phyloP scores from a whole-genome alignment of 2,797 vertebrate genomes.

The Arnoldichthys spilopterus region DNA sequence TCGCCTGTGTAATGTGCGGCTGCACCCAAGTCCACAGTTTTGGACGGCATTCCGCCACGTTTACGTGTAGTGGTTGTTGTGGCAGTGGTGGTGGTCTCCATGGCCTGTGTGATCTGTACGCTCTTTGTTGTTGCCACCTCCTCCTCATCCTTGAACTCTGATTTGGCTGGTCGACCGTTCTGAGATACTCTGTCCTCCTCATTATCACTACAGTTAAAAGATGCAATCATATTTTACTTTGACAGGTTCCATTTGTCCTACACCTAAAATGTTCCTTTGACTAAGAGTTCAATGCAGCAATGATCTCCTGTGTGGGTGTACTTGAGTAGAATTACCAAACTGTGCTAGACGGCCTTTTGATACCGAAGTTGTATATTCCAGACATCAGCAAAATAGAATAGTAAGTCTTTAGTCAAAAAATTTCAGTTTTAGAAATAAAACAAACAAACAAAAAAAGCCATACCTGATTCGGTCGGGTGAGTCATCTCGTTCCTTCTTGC shows the following conservation, averaged over 20 bases:
- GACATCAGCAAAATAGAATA: not conserved
- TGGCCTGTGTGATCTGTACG: conserved; percentile 90
- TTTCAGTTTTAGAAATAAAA: too few species aligned
- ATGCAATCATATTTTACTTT: not conserved
- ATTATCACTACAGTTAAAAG: conserved; percentile 82
- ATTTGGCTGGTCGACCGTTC: conserved; percentile 82
- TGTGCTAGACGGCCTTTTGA: not conserved
- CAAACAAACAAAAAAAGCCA: too few species aligned
- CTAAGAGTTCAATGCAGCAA: too few species aligned
- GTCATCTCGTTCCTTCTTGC: conserved; percentile 94
- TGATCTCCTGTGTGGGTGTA: not conserved
- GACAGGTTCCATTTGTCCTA: not conserved
- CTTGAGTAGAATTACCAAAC: not conserved
- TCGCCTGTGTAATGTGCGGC: conserved; percentile 97
- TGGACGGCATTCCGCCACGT: conserved; percentile 87
- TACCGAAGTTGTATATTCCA: not conserved
- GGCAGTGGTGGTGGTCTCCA: conserved; percentile 85
- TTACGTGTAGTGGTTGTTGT: conserved; percentile 82
- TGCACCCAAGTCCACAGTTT: conserved; percentile 95
- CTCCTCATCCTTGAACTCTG: conserved; percentile 96
- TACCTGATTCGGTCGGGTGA: conserved; percentile 97
- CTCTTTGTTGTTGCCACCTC: conserved; percentile 92
- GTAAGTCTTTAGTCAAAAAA: too few species aligned
- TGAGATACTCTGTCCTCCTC: conserved; percentile 86
- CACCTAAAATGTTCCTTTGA: not conserved